phyloP scores from a whole-genome alignment of 2,113 vertebrate species.

The Electrona antarctica region DNA sequence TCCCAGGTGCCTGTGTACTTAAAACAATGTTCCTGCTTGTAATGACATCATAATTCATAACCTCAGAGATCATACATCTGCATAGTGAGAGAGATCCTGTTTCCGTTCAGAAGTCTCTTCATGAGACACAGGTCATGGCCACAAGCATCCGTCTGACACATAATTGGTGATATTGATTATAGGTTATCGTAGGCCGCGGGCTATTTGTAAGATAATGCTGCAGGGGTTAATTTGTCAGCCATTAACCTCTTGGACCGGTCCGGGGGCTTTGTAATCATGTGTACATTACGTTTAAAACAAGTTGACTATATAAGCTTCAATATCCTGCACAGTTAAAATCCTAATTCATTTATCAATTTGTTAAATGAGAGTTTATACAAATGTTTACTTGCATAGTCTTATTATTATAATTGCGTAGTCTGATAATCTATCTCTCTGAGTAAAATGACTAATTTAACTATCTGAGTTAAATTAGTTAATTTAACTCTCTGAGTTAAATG shows the following conservation, averaged over 20 bases:
- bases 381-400: no score
- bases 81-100: slow-evolving; percentile 78
- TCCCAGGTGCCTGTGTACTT: not conserved
- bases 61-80: slow-evolving; percentile 67
- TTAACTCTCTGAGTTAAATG: no score
- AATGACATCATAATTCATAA: slow-evolving; percentile 83
- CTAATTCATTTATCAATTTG: no score
- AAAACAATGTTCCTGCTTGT: slow-evolving; percentile 49
- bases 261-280: slow-evolving; percentile 56
- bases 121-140: slow-evolving; percentile 80
- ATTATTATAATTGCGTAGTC: no score
- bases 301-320: slow-evolving; percentile 64
- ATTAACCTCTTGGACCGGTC: slow-evolving; percentile 79
- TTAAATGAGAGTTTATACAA: no score
- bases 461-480: no score
- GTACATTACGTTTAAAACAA: slow-evolving; percentile 83
- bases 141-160: slow-evolving; percentile 77
- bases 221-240: slow-evolving; percentile 83
- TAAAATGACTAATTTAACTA: no score
- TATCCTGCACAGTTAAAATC: no score
- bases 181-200: slow-evolving; percentile 83
- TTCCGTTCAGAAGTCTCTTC: slow-evolving; percentile 75
- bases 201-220: slow-evolving; percentile 84
- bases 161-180: slow-evolving; percentile 88
- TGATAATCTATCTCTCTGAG: no score